phyloP scores from a whole-genome alignment of 1,140 invertebrate species.

The Amyelois transitella region DNA sequence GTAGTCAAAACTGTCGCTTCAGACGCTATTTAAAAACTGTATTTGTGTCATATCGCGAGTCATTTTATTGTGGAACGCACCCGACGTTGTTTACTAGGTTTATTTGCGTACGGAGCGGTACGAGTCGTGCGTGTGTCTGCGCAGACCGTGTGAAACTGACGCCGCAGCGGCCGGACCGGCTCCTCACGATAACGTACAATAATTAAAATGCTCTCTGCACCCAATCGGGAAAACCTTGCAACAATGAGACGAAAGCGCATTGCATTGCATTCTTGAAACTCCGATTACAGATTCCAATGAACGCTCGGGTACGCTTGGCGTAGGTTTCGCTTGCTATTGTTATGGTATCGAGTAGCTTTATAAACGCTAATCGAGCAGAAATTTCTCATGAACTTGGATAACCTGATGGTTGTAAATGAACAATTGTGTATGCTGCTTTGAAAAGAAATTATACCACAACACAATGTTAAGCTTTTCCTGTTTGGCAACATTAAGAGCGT shows the following conservation, averaged over 20 bases:
- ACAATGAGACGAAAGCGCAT: slow-evolving; percentile 14
- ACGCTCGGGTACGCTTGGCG: neutral
- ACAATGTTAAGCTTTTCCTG: no score
- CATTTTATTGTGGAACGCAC: slow-evolving; percentile 1
- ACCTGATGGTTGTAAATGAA: neutral
- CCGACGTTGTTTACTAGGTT: no score
- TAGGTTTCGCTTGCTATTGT: neutral
- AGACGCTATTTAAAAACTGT: neutral
- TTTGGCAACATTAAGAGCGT: no score
- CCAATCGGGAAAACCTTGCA: slow-evolving; percentile 5
- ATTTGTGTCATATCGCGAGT: slow-evolving; percentile 3
- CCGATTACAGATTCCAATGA: neutral
- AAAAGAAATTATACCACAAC: no score
- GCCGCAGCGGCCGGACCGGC: neutral
- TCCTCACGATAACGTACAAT: slow-evolving; percentile 9
- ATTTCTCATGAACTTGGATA: neutral
- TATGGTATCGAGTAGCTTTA: neutral
- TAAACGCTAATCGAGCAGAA: neutral
- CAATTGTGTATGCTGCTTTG: no score
- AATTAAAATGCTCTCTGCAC: slow-evolving; percentile 47
- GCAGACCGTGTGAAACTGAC: neutral
- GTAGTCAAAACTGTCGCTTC: slow-evolving; percentile 15
- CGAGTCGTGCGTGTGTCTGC: slow-evolving; percentile 2
- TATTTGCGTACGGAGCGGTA: neutral
- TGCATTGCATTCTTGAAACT: neutral